phyloP scores from a whole-genome alignment of 2,797 vertebrate species.

The Lutjanus argentimaculatus region DNA sequence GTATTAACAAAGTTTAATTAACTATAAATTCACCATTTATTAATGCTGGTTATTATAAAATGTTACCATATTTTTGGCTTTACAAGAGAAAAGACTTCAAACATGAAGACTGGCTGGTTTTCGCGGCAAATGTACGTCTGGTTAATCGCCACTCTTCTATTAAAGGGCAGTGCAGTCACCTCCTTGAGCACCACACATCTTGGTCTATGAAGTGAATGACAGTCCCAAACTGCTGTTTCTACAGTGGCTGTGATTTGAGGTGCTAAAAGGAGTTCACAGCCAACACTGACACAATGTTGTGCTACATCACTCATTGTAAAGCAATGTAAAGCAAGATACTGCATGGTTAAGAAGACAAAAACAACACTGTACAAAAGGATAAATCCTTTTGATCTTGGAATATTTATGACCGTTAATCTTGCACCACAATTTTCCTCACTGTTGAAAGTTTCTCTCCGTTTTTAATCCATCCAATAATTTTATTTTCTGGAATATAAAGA shows the following conservation, averaged over 20 bases:
- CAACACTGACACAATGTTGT: not conserved
- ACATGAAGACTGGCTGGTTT: not conserved
- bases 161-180: not conserved
- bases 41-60: no score
- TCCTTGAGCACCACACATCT: not conserved
- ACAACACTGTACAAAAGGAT: not conserved
- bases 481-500: not conserved
- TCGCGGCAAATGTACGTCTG: not conserved
- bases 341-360: not conserved
- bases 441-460: not conserved
- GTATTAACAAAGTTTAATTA: no score
- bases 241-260: not conserved
- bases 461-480: not conserved
- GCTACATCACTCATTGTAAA: not conserved
- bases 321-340: not conserved
- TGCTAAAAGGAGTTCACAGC: not conserved
- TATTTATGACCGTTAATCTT: not conserved
- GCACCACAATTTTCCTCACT: not conserved
- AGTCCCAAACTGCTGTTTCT: not conserved
- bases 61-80: not conserved
- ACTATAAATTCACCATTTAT: no score
- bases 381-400: not conserved
- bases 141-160: not conserved
- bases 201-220: not conserved
- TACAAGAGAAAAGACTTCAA: not conserved